phyloP scores from a whole-genome alignment of 1,140 invertebrate species.

The Chironomus striatipennis region DNA sequence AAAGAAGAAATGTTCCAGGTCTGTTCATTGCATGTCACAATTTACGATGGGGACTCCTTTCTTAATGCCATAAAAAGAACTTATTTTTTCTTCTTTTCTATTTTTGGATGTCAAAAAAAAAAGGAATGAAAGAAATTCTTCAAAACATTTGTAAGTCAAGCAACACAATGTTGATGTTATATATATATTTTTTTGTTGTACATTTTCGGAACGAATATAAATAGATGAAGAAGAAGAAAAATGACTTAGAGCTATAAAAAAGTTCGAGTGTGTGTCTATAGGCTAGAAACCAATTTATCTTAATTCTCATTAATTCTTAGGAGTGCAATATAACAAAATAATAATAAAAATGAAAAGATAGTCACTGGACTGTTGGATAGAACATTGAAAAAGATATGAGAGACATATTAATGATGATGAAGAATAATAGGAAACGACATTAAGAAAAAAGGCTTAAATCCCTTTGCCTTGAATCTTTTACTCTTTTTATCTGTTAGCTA shows the following conservation, averaged over 20 bases:
- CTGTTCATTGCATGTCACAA: not conserved
- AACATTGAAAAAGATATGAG: not conserved
- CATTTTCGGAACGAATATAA: too few relatives aligned
- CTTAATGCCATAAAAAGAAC: not conserved
- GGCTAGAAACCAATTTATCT: slow-evolving; percentile 5
- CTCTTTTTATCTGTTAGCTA: too few relatives aligned
- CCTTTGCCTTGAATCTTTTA: too few relatives aligned
- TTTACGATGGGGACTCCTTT: not conserved
- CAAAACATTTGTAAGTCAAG: not conserved
- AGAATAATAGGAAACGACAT: slow-evolving; percentile 1
- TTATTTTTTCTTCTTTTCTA: not conserved
- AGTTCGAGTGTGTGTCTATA: not conserved
- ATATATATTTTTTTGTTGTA: too few relatives aligned
- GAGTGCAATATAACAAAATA: slow-evolving; percentile 14
- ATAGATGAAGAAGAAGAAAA: not conserved
- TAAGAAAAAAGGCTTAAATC: not conserved
- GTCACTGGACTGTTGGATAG: not conserved
- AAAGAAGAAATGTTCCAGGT: slow-evolving; percentile 3
- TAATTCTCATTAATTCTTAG: slow-evolving; percentile 9
- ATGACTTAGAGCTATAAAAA: slow-evolving; percentile 8
- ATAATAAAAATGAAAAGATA: not conserved
- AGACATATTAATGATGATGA: slow-evolving; percentile 13
- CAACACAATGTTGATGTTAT: not conserved
- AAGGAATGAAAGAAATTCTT: not conserved
- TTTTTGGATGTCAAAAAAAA: too few relatives aligned